phyloP scores from a whole-genome alignment of 2,113 vertebrate species.

The Synchiropus splendidus region DNA sequence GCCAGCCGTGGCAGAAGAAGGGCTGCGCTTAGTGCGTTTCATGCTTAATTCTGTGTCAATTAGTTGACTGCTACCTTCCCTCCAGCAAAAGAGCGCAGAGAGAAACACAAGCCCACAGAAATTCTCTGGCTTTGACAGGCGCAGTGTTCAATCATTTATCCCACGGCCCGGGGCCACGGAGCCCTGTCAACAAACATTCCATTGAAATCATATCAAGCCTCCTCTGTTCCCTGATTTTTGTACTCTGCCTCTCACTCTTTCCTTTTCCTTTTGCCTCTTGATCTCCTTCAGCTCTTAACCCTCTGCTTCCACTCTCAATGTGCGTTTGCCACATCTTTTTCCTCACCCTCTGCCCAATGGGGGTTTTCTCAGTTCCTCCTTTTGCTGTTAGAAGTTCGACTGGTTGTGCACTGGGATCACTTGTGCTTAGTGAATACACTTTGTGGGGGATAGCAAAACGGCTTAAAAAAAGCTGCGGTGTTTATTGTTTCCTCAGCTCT shows the following conservation, averaged over 20 bases:
- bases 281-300: conserved; percentile 37
- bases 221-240: conserved; percentile 71
- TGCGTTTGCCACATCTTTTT: conserved; percentile 46
- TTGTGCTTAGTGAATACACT: too few relatives aligned
- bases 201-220: conserved; percentile 85
- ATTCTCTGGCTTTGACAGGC: conserved; percentile 89
- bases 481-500: too few relatives aligned
- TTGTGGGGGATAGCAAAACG: too few relatives aligned
- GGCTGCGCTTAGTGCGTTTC: conserved; percentile 87
- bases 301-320: conserved; percentile 34
- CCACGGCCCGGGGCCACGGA: conserved; percentile 78
- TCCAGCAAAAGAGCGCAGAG: conserved; percentile 80
- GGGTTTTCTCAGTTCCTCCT: conserved; percentile 35
- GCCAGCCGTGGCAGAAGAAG: conserved; percentile 67
- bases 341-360: conserved; percentile 35
- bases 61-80: conserved; percentile 96
- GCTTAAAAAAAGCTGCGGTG: too few relatives aligned
- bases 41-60: conserved; percentile 99
- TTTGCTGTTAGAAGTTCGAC: too few relatives aligned
- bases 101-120: conserved; percentile 87
- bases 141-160: conserved; percentile 93
- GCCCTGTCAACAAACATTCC: conserved; percentile 92
- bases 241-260: conserved; percentile 44
- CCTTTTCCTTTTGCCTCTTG: conserved; percentile 46
- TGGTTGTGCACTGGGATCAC: too few relatives aligned